Evolutionary conservation across 2,888 invertebrate genomes (phyloP), one percentile per base, ranked within the genome.

Genomic region (Cryptocheilus praepositus): DNA sequence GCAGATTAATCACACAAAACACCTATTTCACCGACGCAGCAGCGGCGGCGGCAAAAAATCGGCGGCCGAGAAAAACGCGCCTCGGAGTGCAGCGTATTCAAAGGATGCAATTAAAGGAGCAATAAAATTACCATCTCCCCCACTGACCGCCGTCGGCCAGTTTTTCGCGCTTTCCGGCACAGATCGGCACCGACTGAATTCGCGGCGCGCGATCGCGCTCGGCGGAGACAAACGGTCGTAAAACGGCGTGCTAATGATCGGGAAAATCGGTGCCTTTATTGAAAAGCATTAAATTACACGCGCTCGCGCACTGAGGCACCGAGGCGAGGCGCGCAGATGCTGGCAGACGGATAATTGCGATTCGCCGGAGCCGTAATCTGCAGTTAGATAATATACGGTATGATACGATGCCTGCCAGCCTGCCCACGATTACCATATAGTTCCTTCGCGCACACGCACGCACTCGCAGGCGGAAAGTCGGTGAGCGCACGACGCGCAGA

Each of bases 211-310:
- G 25, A 52, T 13, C 1, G 25, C 43, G 5, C 22, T 16, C 55
- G n/a, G 55, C 56, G 25, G 51, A 67, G 64, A 67, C 64, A 67
- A 59, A 64, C 57, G 65, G 56, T 61, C 56, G 61, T 65, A 61
- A 65, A 68, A 68, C 68, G 64, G 68, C 66, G 80, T 76, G 81
- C 73, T 81, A 83, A 85, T 81, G 81, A 83, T 82, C 79, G 80
- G 63, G 77, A 83, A 84, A 86, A 85, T 80, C 77, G 36, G 81
- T 67, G 64, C 77, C 79, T 22, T 82, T 79, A 84, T 86, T 83
- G 86, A 85, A 85, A 85, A 85, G 81, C 81, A 73, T 83, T 82
- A 81, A 86, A 86, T 85, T 83, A 83, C 80, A 75, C 63, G 13
- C 15, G 59, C 62, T 64, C 49, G 51, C 15, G 36, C 19, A 43